These are phyloP conservation scores for Addax nasomaculatus DNA, from an alignment of 2,113 vertebrate genomes.

Conservation along the genomic window DNA sequence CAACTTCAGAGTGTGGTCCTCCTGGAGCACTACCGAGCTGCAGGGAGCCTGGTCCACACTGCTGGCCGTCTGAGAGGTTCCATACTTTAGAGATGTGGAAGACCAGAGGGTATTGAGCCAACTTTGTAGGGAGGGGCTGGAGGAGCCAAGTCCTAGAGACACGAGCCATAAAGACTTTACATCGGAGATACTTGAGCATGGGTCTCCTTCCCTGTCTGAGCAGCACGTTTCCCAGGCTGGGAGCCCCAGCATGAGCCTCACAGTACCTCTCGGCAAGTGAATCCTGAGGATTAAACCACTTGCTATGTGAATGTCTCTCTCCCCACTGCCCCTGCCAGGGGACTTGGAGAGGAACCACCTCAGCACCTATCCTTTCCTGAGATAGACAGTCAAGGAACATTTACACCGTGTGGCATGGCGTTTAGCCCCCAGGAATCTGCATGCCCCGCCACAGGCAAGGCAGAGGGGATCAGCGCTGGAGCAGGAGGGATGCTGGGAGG, in stretches of 20 bases:
- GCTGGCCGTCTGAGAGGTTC: neutral
- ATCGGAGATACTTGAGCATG: no score
- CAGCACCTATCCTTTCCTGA: neutral
- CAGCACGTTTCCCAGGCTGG: neutral
- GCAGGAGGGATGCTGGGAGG: neutral
- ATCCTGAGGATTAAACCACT: neutral
- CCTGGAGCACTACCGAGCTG: neutral
- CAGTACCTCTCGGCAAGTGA: neutral
- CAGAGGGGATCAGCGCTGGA: neutral
- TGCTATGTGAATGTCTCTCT: neutral
- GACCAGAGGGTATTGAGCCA: neutral
- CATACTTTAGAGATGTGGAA: neutral
- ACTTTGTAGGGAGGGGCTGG: neutral
- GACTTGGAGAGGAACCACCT: neutral
- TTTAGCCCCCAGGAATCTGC: neutral
- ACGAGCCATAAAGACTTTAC: neutral
- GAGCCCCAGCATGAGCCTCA: neutral
- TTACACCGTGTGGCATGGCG: accelerated
- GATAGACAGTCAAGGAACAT: neutral
- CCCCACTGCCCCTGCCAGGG: neutral
- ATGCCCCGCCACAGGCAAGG: neutral
- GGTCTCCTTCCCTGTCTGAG: neutral
- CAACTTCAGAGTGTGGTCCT: neutral
- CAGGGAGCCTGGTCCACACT: neutral
- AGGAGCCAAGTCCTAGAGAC: neutral